Evolutionary conservation across 2,888 invertebrate genomes (phyloP), one percentile per base, ranked within the genome.

Genomic region (Idaea aversata): DNA sequence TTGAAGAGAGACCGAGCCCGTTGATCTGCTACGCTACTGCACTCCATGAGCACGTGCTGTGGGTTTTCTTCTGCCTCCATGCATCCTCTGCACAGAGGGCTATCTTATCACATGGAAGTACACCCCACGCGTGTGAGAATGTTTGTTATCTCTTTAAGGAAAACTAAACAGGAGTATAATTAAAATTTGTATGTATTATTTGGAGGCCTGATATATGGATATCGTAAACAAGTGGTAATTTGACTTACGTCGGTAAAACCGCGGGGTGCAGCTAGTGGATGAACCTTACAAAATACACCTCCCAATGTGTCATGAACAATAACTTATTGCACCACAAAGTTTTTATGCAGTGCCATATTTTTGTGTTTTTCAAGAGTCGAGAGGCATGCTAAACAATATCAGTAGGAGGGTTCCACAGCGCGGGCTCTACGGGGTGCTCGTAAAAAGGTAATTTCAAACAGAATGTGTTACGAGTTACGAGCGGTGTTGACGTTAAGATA

Each of bases 401-500:
- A 15, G 16, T 4, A 3, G 6, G 59, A 10, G 34, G 16, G 6
- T 13, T 47, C 13, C 59, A 34, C 59, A 59, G 59, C 16, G 25
- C 25, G 34, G 38, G 47, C 57, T 62, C 57, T 34, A 34, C 25
- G 13, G 7, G 34, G 34, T 63, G 47, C 57, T 62, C 57, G 62
- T 65, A 65, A 65, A 65, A 65, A 59, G 15, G 38, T 58, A 61
- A 61, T 65, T 59, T 61, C 61, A 15, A 61, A 15, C 61, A 61
- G 57, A 64, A 34, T 62, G 60, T 61, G 59, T 65, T 65, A 65
- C 61, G 65, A 62, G 59, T 65, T 65, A 65, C 61, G 65, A 62
- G 36, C 16, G 15, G 25, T 16, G 61, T 61, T n/a, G 15, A 61
- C 25, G 58, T 59, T 38, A 34, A 7, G 61, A 61, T 61, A 65